These are phyloP conservation scores for Isichthys henryi DNA, from an alignment of 2,113 vertebrate genomes.

Conservation along the genomic window DNA sequence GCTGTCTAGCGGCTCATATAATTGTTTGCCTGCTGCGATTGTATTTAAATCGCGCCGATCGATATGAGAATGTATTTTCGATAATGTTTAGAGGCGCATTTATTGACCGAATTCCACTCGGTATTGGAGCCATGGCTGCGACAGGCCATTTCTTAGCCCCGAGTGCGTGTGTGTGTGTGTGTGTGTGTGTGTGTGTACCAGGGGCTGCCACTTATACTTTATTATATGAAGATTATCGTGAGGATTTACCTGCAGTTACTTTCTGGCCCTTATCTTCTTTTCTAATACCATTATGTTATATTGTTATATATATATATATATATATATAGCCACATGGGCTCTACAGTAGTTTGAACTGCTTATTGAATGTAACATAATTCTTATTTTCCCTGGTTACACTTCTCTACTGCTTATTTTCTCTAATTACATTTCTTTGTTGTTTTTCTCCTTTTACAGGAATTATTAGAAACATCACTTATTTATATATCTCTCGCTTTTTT, in stretches of 20 bases:
- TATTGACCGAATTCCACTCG: not conserved
- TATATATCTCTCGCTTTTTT: not conserved
- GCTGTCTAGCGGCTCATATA: not conserved
- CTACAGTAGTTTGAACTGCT: not conserved
- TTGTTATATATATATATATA: too few species aligned
- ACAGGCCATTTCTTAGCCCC: not conserved
- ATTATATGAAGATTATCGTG: not conserved
- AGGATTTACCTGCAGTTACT: not conserved
- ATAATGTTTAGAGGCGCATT: slow-evolving; percentile 1
- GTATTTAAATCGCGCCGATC: not conserved
- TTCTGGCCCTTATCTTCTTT: not conserved
- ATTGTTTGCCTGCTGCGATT: not conserved
- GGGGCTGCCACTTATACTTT: not conserved
- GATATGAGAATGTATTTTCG: not conserved
- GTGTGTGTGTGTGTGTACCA: too few species aligned
- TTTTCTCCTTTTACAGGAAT: not conserved
- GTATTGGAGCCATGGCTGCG: not conserved
- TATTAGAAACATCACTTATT: not conserved
- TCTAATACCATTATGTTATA: not conserved
- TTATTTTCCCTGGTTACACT: not conserved
- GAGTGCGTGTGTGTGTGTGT: not conserved
- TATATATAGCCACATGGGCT: not conserved
- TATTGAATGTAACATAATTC: not conserved
- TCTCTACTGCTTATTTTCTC: not conserved
- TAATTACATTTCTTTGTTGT: not conserved